Evolutionary conservation across 2,797 vertebrate genomes (phyloP).

Genomic region (Coluber constrictor): DNA sequence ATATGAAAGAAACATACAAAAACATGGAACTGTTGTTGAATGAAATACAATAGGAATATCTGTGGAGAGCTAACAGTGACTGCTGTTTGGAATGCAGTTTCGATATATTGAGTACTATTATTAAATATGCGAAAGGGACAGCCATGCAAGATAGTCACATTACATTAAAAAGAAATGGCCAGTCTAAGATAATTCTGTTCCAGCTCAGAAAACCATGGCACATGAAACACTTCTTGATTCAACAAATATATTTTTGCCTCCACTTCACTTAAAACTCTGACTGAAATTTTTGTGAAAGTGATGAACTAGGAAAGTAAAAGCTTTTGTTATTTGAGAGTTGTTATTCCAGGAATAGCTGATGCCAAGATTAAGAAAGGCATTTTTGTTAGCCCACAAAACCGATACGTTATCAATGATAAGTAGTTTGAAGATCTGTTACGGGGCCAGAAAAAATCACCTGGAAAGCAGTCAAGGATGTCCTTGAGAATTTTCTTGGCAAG

Average conservation of each 20-base stretch:
- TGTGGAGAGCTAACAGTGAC: neutral
- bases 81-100: neutral
- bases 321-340: neutral
- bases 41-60: neutral
- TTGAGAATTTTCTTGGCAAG: neutral
- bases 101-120: neutral
- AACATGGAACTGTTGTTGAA: neutral
- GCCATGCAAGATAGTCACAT: neutral
- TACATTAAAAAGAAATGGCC: neutral
- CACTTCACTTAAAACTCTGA: neutral
- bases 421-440: neutral
- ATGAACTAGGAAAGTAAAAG: neutral
- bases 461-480: neutral
- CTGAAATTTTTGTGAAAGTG: neutral
- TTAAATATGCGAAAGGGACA: neutral
- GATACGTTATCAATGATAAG: neutral
- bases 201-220: neutral
- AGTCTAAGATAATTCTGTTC: neutral
- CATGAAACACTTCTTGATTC: neutral
- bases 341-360: neutral
- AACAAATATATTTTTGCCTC: neutral
- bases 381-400: neutral
- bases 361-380: neutral
- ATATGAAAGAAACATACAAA: neutral
- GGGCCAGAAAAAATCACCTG: neutral